Percentiles rank a stretch among this genome's conserved stretches.
phyloP scores from a whole-genome alignment of 2,888 invertebrate species.

The Drosophila paranaensis region DNA sequence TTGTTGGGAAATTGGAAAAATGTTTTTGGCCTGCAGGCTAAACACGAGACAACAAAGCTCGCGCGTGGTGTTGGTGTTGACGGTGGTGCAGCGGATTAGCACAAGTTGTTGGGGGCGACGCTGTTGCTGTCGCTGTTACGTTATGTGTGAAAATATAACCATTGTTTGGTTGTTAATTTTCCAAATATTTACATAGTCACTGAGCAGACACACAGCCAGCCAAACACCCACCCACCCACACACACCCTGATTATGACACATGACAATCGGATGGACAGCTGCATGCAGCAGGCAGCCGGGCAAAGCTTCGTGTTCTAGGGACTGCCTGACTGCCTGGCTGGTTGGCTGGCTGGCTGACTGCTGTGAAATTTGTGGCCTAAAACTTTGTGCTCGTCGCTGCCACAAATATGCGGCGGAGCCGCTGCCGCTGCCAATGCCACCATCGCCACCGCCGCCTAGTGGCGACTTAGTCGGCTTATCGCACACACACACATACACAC shows the following conservation, averaged over 20 bases:
- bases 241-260: conserved; percentile 52
- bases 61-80: neutral
- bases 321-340: neutral
- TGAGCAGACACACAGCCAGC: conserved; percentile 14
- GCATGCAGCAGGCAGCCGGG: conserved; percentile 25
- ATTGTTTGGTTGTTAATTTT: conserved; percentile 70
- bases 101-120: neutral
- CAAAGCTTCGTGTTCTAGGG: conserved; percentile 3
- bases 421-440: neutral
- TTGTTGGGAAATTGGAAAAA: conserved; percentile 53
- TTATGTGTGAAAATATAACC: conserved; percentile 71
- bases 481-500: neutral
- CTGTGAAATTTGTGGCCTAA: conserved; percentile 59
- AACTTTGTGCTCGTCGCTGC: conserved; percentile 47
- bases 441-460: conserved; percentile 6
- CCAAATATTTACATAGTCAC: conserved; percentile 61
- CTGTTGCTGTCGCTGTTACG: conserved; percentile 31
- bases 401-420: conserved; percentile 52
- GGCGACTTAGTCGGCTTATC: conserved; percentile 27
- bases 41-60: conserved; percentile 41
- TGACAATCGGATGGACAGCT: conserved; percentile 58
- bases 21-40: conserved; percentile 32
- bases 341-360: conserved; percentile 5
- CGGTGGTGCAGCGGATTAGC: conserved; percentile 9
- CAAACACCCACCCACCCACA: conserved; percentile 2